Conservation (phyloP, 2,797 vertebrate species). For the Arrhamphus sclerolepis region DNA sequence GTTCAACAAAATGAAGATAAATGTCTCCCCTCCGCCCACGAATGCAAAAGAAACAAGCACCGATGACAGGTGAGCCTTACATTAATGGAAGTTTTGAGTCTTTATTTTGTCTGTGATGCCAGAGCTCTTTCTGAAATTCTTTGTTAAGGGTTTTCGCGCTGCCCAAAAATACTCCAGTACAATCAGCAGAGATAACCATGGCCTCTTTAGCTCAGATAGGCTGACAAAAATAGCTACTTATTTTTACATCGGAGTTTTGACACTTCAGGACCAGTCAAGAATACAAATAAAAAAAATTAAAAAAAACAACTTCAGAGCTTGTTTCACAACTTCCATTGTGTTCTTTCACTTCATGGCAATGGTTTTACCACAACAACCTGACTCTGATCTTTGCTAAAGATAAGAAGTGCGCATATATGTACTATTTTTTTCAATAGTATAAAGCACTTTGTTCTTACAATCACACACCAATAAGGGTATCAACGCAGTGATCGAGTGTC, state of each 20-base stretch:
- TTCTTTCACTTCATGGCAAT: conserved; percentile 4
- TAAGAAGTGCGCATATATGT: too few species aligned
- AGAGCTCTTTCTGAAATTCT: conserved; percentile 6
- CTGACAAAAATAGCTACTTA: conserved; percentile 26
- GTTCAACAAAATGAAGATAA: conserved; percentile 60
- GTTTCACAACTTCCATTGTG: conserved; percentile 29
- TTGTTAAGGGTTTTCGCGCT: conserved; percentile 27
- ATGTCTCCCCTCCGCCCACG: conserved; percentile 1
- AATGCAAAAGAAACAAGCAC: conserved; percentile 13
- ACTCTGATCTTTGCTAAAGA: too few species aligned
- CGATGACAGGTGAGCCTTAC: conserved; percentile 46
- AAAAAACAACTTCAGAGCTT: conserved; percentile 24
- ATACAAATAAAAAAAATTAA: conserved; percentile 1
- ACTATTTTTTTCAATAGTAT: too few species aligned
- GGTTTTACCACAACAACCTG: neutral
- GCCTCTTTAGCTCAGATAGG: conserved; percentile 13
- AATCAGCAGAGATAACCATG: conserved; percentile 6
- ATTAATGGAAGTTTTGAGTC: neutral
- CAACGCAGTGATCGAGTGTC: too few species aligned
- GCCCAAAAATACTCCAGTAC: conserved; percentile 33
- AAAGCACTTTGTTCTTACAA: too few species aligned
- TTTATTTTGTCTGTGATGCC: conserved; percentile 10
- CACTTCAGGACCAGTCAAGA: conserved; percentile 7
- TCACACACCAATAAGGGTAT: too few species aligned
- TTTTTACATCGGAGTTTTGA: conserved; percentile 20